Base-by-base conservation (phyloP, 1,140 invertebrate species). In the Monomorium pharaonis region DNA sequence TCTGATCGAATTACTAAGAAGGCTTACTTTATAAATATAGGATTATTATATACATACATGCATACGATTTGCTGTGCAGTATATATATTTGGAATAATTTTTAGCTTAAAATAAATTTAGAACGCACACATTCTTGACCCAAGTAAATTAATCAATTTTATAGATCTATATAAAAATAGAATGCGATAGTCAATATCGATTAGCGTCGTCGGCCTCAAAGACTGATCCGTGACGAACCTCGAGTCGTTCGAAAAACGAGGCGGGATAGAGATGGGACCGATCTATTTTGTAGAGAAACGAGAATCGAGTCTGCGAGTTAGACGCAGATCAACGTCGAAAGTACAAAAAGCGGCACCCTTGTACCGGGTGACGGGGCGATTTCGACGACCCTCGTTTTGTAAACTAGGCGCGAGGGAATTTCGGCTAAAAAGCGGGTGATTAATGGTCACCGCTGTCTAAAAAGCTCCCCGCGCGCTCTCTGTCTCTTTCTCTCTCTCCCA, bases 401-500 rank as follows among this genome's bases (percentile, higher is more conserved):
- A 95, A 94, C 92, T 94, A 94, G 92, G 92, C 94, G 92, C 93
- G 92, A 94, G 94, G 93, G 94, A 94, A 94, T 95, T 94, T 92
- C 78, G 88, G 92, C 92, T 95, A 95, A 95, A 94, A 94, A 94
- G 92, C 92, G 80, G 90, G 92, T 95, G 94, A 95, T 95, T 95
- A 94, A 95, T 95, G 94, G 94, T 93, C 91, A 90, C 77, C 78
- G 72, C 85, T 42, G 75, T 90, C 91, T 89, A 91, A 92, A 92
- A 92, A 91, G 89, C 88, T 90, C 90, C 47, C 56, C 33, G 16
- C n/a, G n/a, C n/a, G n/a, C 83, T 69, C 83, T 83, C 80, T 76
- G 51, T 75, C 42, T 63, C 70, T 69, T n/a, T n/a, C n/a, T n/a
- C n/a, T n/a, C n/a, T n/a, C n/a, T n/a, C n/a, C n/a, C n/a, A n/a